phyloP scores from a whole-genome alignment of 2,113 vertebrate species.

The Passer montanus region DNA sequence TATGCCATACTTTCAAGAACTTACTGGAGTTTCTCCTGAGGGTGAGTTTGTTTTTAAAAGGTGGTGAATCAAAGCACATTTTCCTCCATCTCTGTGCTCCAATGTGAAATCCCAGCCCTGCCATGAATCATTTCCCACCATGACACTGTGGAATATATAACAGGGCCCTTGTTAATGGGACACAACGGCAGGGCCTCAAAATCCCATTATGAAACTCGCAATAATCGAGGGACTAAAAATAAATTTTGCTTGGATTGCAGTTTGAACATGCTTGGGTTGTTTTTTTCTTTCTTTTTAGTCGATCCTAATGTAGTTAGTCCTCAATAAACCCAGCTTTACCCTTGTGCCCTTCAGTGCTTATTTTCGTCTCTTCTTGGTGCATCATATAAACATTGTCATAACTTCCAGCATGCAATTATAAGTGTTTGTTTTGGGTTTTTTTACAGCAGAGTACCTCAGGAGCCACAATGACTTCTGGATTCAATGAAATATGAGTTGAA shows the following conservation, averaged over 20 bases:
- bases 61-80: background rate
- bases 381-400: background rate
- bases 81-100: background rate
- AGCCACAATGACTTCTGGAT: constrained; percentile 32
- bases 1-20: background rate
- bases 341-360: constrained; percentile 18
- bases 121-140: constrained; percentile 1
- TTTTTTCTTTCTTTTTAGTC: background rate
- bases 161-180: background rate
- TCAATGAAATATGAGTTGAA: constrained; percentile 36
- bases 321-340: constrained; percentile 19
- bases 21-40: background rate
- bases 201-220: background rate
- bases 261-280: background rate
- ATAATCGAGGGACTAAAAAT: constrained; percentile 21
- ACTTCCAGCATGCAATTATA: constrained; percentile 48
- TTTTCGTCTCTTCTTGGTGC: constrained; percentile 31
- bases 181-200: background rate
- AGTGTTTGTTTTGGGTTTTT: constrained; percentile 15
- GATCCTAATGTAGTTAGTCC: constrained; percentile 30
- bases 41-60: background rate
- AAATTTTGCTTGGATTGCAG: constrained; percentile 30
- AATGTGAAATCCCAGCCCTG: background rate
- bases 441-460: constrained; percentile 25
- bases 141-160: background rate